Conservation (phyloP, 2,888 invertebrate species). For the Nephrotoma guestfalica region DNA sequence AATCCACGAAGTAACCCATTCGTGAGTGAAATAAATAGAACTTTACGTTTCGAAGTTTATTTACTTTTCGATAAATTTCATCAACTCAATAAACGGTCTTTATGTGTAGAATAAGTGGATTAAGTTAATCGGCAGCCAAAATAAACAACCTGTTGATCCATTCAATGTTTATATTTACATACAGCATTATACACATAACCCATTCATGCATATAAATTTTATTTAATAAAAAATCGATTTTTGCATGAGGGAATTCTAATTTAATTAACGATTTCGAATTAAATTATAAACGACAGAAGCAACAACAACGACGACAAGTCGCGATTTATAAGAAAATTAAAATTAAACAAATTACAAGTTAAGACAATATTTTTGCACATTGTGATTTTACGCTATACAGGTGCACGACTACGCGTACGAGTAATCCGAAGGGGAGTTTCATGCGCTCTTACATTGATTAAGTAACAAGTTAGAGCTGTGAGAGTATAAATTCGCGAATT, state of each 20-base stretch:
- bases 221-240: not conserved
- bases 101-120: too few species aligned
- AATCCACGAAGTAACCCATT: too few species aligned
- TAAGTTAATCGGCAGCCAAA: not conserved
- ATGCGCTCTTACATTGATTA: not conserved
- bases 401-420: too few species aligned
- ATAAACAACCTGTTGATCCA: not conserved
- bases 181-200: too few species aligned
- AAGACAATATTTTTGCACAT: not conserved
- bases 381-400: not conserved
- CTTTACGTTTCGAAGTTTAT: too few species aligned
- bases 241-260: not conserved
- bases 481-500: not conserved
- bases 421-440: not conserved
- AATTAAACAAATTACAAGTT: not conserved
- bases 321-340: not conserved
- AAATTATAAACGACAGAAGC: not conserved
- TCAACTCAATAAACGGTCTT: too few species aligned
- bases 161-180: too few species aligned
- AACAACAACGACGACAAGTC: not conserved
- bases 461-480: not conserved
- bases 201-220: not conserved
- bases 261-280: too few species aligned
- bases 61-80: too few species aligned
- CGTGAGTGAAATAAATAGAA: too few species aligned